phyloP scores from a whole-genome alignment of 2,113 vertebrate species.

The Australoheros scitulus region DNA sequence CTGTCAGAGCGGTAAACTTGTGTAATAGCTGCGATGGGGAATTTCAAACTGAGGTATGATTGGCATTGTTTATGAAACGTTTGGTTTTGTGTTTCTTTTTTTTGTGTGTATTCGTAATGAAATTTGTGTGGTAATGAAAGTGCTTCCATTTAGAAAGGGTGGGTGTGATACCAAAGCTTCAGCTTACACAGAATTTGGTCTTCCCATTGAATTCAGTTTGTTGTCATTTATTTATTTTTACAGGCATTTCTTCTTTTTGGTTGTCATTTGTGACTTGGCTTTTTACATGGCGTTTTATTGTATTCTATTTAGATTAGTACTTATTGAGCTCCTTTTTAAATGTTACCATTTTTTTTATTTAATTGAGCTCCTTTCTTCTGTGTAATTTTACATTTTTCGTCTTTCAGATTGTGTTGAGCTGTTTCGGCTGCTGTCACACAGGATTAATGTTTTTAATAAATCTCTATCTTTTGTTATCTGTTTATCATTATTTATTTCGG shows the following conservation, averaged over 20 bases:
- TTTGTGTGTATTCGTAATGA: not conserved
- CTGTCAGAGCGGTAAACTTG: not conserved
- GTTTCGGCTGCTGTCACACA: not conserved
- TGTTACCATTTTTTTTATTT: not conserved
- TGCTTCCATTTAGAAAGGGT: no score
- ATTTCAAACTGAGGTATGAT: not conserved
- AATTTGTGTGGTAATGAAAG: not conserved
- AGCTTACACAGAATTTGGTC: no score
- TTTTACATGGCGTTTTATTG: not conserved
- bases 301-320: not conserved
- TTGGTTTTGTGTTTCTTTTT: not conserved
- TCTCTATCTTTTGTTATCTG: not conserved
- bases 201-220: no score
- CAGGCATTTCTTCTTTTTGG: not conserved
- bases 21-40: not conserved
- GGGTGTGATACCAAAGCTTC: no score
- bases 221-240: no score
- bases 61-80: not conserved
- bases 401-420: not conserved
- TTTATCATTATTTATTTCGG: not conserved
- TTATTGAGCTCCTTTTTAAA: not conserved
- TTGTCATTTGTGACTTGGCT: not conserved
- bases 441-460: no score
- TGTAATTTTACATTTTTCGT: not conserved
- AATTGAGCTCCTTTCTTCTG: not conserved